Evolutionary conservation across 2,113 vertebrate genomes (phyloP).

Genomic region (Odocoileus hemionus): DNA sequence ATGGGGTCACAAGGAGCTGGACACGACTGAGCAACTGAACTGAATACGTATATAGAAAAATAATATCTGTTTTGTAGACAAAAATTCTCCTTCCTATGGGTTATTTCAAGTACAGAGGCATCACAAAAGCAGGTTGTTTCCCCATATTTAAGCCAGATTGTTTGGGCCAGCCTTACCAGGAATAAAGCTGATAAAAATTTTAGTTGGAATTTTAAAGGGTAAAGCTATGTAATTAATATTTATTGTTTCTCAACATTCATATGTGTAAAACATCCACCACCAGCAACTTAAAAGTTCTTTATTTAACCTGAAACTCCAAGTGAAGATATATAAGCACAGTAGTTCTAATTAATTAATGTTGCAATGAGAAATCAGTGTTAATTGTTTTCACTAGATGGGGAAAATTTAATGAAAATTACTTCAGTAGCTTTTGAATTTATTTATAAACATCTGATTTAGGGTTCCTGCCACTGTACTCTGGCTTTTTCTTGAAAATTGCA

Average conservation of each 20-base stretch:
- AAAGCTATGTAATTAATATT: background rate
- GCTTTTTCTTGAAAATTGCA: background rate
- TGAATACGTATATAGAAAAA: background rate
- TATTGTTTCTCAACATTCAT: background rate
- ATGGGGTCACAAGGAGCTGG: background rate
- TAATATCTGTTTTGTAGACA: background rate
- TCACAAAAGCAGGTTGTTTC: background rate
- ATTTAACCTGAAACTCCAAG: background rate
- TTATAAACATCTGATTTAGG: background rate
- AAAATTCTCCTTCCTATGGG: background rate
- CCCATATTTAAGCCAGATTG: background rate
- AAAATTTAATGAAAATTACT: background rate
- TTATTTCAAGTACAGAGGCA: background rate
- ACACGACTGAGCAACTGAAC: rapidly evolving
- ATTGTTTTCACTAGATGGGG: background rate
- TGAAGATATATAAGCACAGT: background rate
- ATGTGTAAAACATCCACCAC: background rate
- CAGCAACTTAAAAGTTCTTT: background rate
- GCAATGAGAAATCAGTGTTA: background rate
- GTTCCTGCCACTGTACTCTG: background rate
- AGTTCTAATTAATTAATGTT: background rate
- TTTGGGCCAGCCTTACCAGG: background rate
- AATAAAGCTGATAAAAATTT: background rate
- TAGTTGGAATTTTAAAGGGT: background rate
- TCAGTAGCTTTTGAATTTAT: background rate